These are phyloP conservation scores for Podarcis siculus DNA, from an alignment of 2,797 vertebrate genomes.

Conservation along the genomic window DNA sequence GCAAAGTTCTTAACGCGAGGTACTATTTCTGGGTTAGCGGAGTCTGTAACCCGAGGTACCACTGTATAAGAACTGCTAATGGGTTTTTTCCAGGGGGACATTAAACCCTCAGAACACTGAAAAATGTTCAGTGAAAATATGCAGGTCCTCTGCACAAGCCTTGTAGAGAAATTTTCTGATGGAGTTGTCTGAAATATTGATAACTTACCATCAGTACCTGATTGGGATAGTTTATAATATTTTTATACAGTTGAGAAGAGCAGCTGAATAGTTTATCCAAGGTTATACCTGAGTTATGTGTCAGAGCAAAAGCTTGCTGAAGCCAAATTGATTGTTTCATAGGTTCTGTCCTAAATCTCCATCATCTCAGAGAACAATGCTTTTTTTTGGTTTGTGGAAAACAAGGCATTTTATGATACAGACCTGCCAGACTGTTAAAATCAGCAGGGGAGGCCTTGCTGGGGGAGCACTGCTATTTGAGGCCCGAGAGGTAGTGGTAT, in stretches of 20 bases:
- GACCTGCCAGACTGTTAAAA: too few relatives aligned
- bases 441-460: too few relatives aligned
- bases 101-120: fast-evolving
- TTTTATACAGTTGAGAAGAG: background rate
- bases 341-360: background rate
- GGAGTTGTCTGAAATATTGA: background rate
- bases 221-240: background rate
- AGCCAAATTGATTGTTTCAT: background rate
- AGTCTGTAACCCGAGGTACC: too few relatives aligned
- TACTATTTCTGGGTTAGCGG: too few relatives aligned
- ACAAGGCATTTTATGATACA: background rate
- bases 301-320: background rate
- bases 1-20: too few relatives aligned
- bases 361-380: background rate
- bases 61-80: background rate
- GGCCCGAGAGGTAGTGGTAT: too few relatives aligned
- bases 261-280: background rate
- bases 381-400: background rate
- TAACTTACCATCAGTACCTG: background rate
- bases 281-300: background rate
- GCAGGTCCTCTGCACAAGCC: background rate
- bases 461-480: too few relatives aligned
- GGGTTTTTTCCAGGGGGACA: background rate
- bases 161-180: background rate
- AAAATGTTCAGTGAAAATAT: background rate